Base-by-base conservation (phyloP, 2,888 invertebrate genomes). In the Drosophila mercatorum region DNA sequence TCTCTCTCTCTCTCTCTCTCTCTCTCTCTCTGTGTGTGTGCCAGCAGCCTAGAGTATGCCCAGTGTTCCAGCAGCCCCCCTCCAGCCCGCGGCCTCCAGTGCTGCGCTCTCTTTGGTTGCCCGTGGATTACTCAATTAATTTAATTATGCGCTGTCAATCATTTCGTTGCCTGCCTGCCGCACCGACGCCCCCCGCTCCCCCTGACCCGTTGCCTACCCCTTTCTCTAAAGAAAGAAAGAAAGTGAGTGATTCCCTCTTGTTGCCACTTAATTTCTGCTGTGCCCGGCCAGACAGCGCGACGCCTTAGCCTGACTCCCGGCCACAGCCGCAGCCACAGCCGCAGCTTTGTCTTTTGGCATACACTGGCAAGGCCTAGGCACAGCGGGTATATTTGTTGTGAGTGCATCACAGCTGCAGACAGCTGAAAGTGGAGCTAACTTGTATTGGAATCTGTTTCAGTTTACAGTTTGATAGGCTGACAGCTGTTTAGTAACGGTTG, bases 101-200 rank as follows among this genome's bases (percentile, higher is more conserved):
- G 7, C 31, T 31, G 22, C 8, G 22, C 8, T 17, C 74, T 71
- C 70, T 69, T 59, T 67, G 68, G 68, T 59, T 81, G 78, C 84
- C 86, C 84, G 91, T 92, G 93, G 92, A 93, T 92, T 92, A 92
- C 92, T 93, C 93, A 92, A 92, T 92, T 92, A 92, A 92, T 92
- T 92, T 92, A 92, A 92, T 92, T 92, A 92, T 92, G 93, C 91
- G 92, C 93, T 93, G 93, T 92, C 92, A 92, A 92, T 92, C 92
- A 92, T 92, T 92, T 91, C 90, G 91, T 89, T 88, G 89, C 81
- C 79, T 88, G 49, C 85, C 53, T 59, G 67, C 41, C 41, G 12
- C 51, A 3, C 12, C 65, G 47, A 34, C 68, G 55, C 22, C 26
- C 46, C 26, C 64, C 28, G 28, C 28, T 38, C 10, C 38, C 17